Percentiles rank a stretch among this genome's conserved stretches.
Conservation (phyloP, 53 echinoderm and acorn worm genomes). For the Luidia sarsii region DNA sequence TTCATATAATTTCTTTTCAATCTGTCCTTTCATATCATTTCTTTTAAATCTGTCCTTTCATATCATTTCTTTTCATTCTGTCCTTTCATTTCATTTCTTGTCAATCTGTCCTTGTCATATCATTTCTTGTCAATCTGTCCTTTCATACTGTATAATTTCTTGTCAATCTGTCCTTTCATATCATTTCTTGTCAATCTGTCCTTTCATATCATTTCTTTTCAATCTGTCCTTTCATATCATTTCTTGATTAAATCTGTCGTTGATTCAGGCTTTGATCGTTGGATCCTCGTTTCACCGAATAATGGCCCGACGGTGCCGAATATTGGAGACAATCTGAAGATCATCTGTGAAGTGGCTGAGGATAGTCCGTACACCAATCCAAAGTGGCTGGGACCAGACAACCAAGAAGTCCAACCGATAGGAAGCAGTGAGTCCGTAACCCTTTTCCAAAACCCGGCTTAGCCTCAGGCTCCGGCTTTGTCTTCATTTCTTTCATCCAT, state of each 20-base stretch:
- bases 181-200: background rate
- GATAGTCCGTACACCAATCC: conserved; percentile 71
- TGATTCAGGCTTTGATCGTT: conserved; percentile 7
- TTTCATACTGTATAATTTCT: background rate
- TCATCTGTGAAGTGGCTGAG: conserved; percentile 74
- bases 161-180: background rate
- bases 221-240: background rate
- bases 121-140: too few relatives aligned
- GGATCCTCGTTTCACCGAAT: conserved; percentile 16
- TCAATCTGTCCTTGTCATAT: too few relatives aligned
- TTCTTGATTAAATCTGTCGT: too few relatives aligned
- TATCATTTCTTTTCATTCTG: too few relatives aligned
- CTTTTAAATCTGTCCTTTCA: too few relatives aligned
- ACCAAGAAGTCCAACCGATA: conserved; percentile 42
- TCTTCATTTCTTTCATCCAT: too few relatives aligned
- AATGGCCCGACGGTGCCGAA: conserved; percentile 36
- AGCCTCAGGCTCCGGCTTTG: too few relatives aligned
- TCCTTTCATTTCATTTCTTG: too few relatives aligned
- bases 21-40: too few relatives aligned
- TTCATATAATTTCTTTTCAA: too few relatives aligned
- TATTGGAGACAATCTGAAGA: conserved; percentile 67
- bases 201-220: background rate
- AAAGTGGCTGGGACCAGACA: conserved; percentile 65
- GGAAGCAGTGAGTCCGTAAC: conserved; percentile 38
- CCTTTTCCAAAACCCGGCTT: too few relatives aligned